Evolutionary conservation across 2,888 invertebrate species (phyloP), one percentile per base, ranked within the genome.

Genomic region (Cyclophora punctaria): DNA sequence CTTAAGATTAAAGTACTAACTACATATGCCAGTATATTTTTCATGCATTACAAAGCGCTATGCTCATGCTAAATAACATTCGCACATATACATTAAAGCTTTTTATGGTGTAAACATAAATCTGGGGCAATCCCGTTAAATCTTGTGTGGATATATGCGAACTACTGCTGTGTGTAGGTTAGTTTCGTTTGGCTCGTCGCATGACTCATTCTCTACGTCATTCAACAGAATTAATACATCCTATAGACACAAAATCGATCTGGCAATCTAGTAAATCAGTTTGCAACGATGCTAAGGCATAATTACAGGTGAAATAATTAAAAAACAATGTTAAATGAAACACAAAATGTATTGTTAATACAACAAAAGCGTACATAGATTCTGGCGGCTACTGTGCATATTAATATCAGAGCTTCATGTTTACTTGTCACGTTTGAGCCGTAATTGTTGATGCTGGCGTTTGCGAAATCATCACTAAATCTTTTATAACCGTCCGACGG

Each of bases 401-500:
- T 62, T 76, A 78, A 75, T 75, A 78, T 75, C 67, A 74, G 75
- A 80, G 78, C 76, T 80, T 79, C 78, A 73, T 55, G 71, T 90
- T 90, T 90, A 92, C 91, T 90, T 80, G 89, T 72, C 67, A 85
- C 87, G 71, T 91, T 91, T 59, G 92, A 91, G 71, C 92, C 91
- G 80, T 92, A 92, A 71, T 91, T 90, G 84, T 87, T 88, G 84
- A 86, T 72, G 79, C 86, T 86, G 85, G 78, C 73, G 71, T 85
- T 85, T 72, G 85, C 85, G 74, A 88, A 83, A 79, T 91, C 91
- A 80, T 92, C 91, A 79, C 90, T 90, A 73, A 92, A 92, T 72
- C 90, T 86, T 83, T 91, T 90, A 77, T 92, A 92, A 54, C 92
- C 91, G 73, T 91, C 91, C 69, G 90, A 87, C 73, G 87, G 88